Evolutionary conservation across 2,113 vertebrate species (phyloP).

Genomic region (Petromus typicus): DNA sequence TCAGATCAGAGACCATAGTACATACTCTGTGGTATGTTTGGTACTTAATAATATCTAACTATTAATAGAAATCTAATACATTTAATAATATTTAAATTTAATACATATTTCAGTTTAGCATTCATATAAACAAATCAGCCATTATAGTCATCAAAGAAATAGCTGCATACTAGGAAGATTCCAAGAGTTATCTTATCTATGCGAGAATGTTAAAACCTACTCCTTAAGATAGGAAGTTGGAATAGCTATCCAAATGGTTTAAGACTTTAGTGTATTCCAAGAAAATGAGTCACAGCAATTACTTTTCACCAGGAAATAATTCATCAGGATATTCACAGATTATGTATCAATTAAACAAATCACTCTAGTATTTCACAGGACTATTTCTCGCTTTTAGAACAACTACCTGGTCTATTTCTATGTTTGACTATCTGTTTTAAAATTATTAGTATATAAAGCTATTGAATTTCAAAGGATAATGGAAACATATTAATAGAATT

Average conservation of each 20-base stretch:
- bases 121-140: constrained; percentile 38
- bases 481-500: not conserved
- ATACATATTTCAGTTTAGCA: constrained; percentile 29
- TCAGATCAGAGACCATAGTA: not conserved
- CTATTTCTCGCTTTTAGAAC: constrained; percentile 10
- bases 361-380: not conserved
- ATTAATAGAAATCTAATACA: constrained; percentile 42
- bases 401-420: not conserved
- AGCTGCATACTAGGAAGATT: constrained; percentile 37
- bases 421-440: constrained; percentile 2
- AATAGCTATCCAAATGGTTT: constrained; percentile 45
- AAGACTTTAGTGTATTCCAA: constrained; percentile 53
- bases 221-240: constrained; percentile 59
- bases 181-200: constrained; percentile 62
- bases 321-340: constrained; percentile 26
- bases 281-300: constrained; percentile 45
- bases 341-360: constrained; percentile 42
- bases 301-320: constrained; percentile 56
- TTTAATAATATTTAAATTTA: no score
- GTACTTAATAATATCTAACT: not conserved
- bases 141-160: constrained; percentile 56
- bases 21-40: not conserved
- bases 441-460: constrained; percentile 2
- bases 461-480: constrained; percentile 33
- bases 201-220: constrained; percentile 66